phyloP scores from a whole-genome alignment of 2,797 vertebrate genomes.

The Pygocentrus nattereri region DNA sequence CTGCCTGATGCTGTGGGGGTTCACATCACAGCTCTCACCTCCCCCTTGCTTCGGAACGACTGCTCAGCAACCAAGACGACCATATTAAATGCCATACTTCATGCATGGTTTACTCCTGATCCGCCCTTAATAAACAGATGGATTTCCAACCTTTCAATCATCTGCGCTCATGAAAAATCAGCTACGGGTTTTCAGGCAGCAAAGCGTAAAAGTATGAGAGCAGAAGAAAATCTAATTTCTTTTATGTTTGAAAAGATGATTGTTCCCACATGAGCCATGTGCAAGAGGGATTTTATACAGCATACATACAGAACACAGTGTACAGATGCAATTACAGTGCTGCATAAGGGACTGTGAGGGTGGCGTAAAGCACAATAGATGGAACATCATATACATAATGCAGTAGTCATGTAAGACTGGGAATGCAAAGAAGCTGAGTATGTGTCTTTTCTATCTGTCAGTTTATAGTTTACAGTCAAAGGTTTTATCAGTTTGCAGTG shows the following conservation, averaged over 20 bases:
- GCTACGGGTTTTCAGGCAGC: background rate
- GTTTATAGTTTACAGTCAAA: background rate
- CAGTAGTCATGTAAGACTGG: background rate
- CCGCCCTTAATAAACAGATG: slow-evolving; percentile 19
- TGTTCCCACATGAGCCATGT: slow-evolving; percentile 8
- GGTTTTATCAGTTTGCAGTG: background rate
- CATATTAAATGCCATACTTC: slow-evolving; percentile 29
- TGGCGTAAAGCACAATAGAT: background rate
- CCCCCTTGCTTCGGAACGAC: background rate
- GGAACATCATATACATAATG: background rate
- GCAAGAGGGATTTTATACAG: slow-evolving; percentile 3
- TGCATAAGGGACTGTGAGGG: background rate
- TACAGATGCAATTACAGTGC: background rate
- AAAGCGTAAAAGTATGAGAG: slow-evolving; percentile 2
- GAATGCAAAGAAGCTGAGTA: background rate
- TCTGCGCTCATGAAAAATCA: background rate
- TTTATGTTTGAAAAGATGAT: slow-evolving; percentile 2
- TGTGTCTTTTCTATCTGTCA: background rate
- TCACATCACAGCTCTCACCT: background rate
- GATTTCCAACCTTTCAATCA: slow-evolving; percentile 15
- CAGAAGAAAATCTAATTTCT: slow-evolving; percentile 10
- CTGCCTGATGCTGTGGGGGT: background rate
- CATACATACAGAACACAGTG: background rate
- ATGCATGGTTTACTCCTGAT: slow-evolving; percentile 4
- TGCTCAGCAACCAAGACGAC: slow-evolving; percentile 2